phyloP scores from a whole-genome alignment of 2,113 vertebrate genomes.

The Ameiurus melas region DNA sequence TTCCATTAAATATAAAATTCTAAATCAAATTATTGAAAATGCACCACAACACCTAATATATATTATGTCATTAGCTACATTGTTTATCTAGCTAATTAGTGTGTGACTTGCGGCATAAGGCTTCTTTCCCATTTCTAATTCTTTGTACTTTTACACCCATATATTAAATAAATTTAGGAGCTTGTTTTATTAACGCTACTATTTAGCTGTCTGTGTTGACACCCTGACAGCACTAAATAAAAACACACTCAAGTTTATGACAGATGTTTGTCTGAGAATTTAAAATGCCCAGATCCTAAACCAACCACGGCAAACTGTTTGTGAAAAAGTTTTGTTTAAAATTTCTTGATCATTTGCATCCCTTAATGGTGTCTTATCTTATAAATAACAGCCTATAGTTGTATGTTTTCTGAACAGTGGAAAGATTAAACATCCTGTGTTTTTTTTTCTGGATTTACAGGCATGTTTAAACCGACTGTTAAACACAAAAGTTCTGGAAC shows the following conservation, averaged over 20 bases:
- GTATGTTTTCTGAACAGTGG: background rate
- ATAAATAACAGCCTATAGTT: background rate
- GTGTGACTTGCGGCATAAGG: background rate
- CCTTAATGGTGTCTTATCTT: background rate
- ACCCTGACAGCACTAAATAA: background rate
- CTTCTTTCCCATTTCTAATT: background rate
- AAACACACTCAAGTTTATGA: background rate
- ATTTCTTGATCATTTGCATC: background rate
- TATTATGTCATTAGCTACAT: background rate
- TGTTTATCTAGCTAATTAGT: background rate
- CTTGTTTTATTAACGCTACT: background rate
- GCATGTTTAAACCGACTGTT: background rate
- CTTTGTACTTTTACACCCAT: background rate
- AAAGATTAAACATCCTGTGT: background rate
- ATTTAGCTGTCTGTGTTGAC: background rate
- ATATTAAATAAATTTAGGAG: background rate
- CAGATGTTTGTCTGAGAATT: slow-evolving; percentile 28
- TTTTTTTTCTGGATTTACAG: background rate
- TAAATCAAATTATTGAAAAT: background rate
- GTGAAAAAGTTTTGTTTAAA: background rate
- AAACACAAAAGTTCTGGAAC: too few relatives aligned
- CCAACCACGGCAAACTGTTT: slow-evolving; percentile 3
- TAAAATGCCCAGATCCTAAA: background rate
- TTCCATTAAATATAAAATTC: background rate
- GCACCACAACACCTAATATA: background rate